Conservation (phyloP, 1,140 invertebrate species). For the Lethrus apterus region DNA sequence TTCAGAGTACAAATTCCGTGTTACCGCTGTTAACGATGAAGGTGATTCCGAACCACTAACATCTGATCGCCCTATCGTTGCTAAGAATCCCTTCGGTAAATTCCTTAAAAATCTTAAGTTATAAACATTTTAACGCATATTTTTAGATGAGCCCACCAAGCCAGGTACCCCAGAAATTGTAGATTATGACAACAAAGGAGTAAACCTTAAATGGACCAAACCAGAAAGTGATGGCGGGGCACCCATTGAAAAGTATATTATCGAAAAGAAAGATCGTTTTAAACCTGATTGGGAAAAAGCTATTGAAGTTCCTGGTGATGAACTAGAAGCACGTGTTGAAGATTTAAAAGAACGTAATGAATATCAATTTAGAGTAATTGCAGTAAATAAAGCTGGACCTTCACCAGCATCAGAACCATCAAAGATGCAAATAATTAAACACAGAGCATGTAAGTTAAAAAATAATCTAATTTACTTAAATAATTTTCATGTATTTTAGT, state of each 20-base stretch:
- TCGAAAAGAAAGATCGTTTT: slow-evolving; percentile 89
- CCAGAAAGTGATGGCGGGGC: slow-evolving; percentile 91
- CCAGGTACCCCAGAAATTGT: slow-evolving; percentile 84
- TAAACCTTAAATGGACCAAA: slow-evolving; percentile 88
- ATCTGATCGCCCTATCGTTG: slow-evolving; percentile 73
- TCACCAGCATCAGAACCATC: slow-evolving; percentile 92
- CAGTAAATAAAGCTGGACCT: slow-evolving; percentile 93
- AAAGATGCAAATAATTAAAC: slow-evolving; percentile 84
- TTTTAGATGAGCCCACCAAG: slow-evolving; percentile 70
- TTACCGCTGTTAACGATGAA: slow-evolving; percentile 91
- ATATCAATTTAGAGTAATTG: slow-evolving; percentile 91
- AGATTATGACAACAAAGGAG: slow-evolving; percentile 90
- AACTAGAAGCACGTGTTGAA: slow-evolving; percentile 69
- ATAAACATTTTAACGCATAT: too few relatives aligned
- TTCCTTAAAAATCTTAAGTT: slow-evolving; percentile 11
- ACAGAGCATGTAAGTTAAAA: slow-evolving; percentile 69
- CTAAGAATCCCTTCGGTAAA: slow-evolving; percentile 95
- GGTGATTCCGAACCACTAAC: slow-evolving; percentile 91
- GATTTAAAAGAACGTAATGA: slow-evolving; percentile 86
- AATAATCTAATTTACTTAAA: not conserved
- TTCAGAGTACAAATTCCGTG: slow-evolving; percentile 93
- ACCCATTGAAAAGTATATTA: slow-evolving; percentile 92
- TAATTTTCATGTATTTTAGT: slow-evolving; percentile 50
- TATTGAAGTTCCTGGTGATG: slow-evolving; percentile 70
- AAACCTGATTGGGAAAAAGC: slow-evolving; percentile 76